phyloP scores from a whole-genome alignment of 1,140 invertebrate genomes.

The Reticulitermes speratus region DNA sequence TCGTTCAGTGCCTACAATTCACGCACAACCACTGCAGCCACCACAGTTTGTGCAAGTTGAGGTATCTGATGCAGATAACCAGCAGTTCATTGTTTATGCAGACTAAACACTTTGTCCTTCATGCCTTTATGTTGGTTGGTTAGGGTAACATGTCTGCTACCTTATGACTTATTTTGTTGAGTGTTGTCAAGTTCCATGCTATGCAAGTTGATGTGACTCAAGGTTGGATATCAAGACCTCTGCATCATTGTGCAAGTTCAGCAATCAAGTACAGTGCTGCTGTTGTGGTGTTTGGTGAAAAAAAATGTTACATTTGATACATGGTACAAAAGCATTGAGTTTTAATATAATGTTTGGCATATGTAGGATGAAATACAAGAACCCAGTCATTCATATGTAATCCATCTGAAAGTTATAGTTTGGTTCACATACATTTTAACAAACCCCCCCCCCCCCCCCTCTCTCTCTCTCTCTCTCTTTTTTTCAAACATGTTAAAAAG shows the following conservation, averaged over 20 bases:
- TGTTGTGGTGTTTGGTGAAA: not conserved
- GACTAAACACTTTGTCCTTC: constrained; percentile 51
- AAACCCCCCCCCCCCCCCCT: too few relatives aligned
- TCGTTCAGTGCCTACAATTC: constrained; percentile 49
- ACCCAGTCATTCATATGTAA: not conserved
- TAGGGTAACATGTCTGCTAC: not conserved
- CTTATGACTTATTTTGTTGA: not conserved
- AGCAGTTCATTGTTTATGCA: constrained; percentile 68
- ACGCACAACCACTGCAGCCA: constrained; percentile 51
- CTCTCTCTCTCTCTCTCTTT: too few relatives aligned
- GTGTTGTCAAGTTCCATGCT: not conserved
- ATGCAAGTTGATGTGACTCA: not conserved
- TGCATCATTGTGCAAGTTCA: not conserved
- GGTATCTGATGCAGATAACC: constrained; percentile 59
- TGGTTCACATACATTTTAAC: constrained; percentile 12
- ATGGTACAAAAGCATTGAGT: not conserved
- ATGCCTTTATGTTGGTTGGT: not conserved
- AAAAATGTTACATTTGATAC: not conserved
- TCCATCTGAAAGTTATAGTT: not conserved
- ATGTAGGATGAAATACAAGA: not conserved
- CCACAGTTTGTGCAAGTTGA: constrained; percentile 68
- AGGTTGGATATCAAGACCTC: not conserved
- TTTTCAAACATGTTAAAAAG: not conserved
- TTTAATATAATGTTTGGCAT: not conserved
- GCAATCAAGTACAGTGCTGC: not conserved